phyloP scores from a whole-genome alignment of 1,140 invertebrate genomes.

The Lordiphosa stackelbergi region DNA sequence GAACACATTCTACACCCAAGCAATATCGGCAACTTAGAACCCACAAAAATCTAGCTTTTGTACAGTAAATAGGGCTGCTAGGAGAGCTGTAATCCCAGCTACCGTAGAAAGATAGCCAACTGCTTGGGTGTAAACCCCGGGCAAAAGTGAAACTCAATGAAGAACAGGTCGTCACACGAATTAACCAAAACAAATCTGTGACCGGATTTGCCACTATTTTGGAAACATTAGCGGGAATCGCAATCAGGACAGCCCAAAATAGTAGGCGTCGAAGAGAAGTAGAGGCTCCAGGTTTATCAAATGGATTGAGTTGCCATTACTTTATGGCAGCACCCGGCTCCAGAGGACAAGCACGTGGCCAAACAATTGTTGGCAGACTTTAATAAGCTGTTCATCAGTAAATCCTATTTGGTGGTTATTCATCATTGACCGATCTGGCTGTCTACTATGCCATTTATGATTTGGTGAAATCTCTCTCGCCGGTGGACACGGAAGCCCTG shows the following conservation, averaged over 20 bases:
- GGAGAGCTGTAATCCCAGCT: too few species aligned
- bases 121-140: slow-evolving; percentile 57
- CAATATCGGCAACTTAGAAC: too few species aligned
- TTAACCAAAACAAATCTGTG: slow-evolving; percentile 62
- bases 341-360: slow-evolving; percentile 62
- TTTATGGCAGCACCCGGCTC: slow-evolving; percentile 79
- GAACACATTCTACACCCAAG: too few species aligned
- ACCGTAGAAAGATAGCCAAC: slow-evolving; percentile 66
- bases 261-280: slow-evolving; percentile 52
- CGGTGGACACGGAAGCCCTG: slow-evolving; percentile 81
- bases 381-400: slow-evolving; percentile 78
- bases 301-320: slow-evolving; percentile 79
- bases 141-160: slow-evolving; percentile 58
- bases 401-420: slow-evolving; percentile 80
- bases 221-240: slow-evolving; percentile 76
- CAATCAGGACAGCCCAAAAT: slow-evolving; percentile 69
- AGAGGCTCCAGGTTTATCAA: slow-evolving; percentile 75
- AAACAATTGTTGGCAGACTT: slow-evolving; percentile 78
- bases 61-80: too few species aligned
- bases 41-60: too few species aligned
- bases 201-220: slow-evolving; percentile 79
- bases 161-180: slow-evolving; percentile 72
- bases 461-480: slow-evolving; percentile 79
- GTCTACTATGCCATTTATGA: slow-evolving; percentile 80
- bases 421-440: slow-evolving; percentile 80